Evolutionary conservation across 2,113 vertebrate genomes (phyloP).

Genomic region (Pituophis catenifer): DNA sequence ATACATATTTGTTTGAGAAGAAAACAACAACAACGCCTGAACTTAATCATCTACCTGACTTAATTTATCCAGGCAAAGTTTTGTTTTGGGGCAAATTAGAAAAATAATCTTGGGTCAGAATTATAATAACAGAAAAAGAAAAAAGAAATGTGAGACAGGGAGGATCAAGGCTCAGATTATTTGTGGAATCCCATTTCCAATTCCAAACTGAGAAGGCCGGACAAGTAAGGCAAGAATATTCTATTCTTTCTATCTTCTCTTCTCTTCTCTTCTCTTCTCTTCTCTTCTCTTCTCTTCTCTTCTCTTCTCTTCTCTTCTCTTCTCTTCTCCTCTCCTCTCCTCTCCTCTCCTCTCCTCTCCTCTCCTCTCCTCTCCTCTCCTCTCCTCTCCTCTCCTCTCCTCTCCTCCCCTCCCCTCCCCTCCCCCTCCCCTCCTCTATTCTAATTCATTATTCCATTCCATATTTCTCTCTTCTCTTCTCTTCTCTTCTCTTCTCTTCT

Average conservation of each 20-base stretch:
- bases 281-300: too few relatives aligned
- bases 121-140: not conserved
- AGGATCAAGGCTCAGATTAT: not conserved
- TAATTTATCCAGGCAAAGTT: not conserved
- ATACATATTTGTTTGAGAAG: not conserved
- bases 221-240: not conserved
- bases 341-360: too few relatives aligned
- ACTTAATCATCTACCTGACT: not conserved
- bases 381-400: too few relatives aligned
- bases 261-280: too few relatives aligned
- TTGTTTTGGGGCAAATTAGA: not conserved
- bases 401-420: too few relatives aligned
- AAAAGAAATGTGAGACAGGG: not conserved
- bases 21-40: not conserved
- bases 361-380: too few relatives aligned
- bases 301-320: too few relatives aligned
- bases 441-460: too few relatives aligned
- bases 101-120: not conserved
- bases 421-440: too few relatives aligned
- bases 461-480: too few relatives aligned
- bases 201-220: not conserved
- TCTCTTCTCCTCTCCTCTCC: fast-evolving
- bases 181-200: not conserved
- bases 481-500: too few relatives aligned
- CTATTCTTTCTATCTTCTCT: too few relatives aligned